These are phyloP conservation scores for Eulemur coronatus DNA, from an alignment of 2,797 vertebrate genomes.

Conservation along the genomic window DNA sequence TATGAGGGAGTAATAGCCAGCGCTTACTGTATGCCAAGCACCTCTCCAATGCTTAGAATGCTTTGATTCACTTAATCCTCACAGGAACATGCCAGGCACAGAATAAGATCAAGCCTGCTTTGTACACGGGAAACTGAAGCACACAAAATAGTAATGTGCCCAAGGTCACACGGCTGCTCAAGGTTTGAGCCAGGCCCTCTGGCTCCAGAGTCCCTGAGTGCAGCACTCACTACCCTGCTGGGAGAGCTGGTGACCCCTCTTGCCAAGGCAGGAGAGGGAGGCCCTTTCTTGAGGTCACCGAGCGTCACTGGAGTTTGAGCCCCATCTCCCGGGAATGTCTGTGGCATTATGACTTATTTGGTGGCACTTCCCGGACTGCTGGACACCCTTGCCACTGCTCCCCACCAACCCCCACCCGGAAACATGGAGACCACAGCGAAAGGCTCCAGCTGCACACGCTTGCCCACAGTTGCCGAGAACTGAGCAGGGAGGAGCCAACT, in stretches of 20 bases:
- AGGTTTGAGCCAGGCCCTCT: background rate
- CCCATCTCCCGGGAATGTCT: background rate
- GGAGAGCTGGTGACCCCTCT: background rate
- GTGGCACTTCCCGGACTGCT: background rate
- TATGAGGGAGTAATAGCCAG: background rate
- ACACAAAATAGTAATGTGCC: background rate
- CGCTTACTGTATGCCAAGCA: background rate
- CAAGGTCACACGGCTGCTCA: background rate
- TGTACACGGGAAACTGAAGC: background rate
- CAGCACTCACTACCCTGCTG: background rate
- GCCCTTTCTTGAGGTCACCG: background rate
- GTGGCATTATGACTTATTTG: background rate
- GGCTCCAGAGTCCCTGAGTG: background rate
- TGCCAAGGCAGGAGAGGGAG: background rate
- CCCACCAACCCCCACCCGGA: background rate
- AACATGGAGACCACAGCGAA: background rate
- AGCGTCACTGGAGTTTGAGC: background rate
- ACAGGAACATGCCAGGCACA: background rate
- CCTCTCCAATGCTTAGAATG: background rate
- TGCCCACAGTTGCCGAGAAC: background rate
- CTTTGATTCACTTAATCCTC: background rate
- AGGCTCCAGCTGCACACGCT: background rate
- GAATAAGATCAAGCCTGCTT: background rate
- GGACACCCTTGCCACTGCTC: background rate
- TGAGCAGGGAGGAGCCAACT: background rate